Evolutionary conservation across 2,113 vertebrate species (phyloP).

Genomic region (Bos indicus): DNA sequence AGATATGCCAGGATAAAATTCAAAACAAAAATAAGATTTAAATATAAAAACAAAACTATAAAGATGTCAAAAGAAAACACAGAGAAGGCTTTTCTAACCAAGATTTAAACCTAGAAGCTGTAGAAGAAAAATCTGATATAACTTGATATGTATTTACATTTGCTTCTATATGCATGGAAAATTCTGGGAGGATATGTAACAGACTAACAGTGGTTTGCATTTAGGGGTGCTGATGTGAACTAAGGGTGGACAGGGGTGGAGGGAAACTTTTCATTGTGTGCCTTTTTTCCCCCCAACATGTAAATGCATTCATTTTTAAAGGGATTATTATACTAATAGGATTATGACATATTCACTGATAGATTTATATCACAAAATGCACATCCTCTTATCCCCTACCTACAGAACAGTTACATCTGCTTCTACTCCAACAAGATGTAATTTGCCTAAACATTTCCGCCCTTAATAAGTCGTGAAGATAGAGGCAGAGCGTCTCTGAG

Average conservation of each 20-base stretch:
- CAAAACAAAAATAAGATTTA: constrained; percentile 21
- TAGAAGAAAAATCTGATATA: background rate
- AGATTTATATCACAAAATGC: background rate
- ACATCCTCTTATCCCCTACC: background rate
- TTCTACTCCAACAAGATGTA: background rate
- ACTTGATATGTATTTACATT: background rate
- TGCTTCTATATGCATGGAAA: background rate
- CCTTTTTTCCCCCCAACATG: background rate
- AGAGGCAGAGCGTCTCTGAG: background rate
- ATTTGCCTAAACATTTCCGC: background rate
- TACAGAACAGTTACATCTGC: background rate
- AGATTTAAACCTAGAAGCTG: background rate
- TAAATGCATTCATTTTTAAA: background rate
- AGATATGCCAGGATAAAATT: background rate
- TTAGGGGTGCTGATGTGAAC: background rate
- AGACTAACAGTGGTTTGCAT: background rate
- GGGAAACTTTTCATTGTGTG: background rate
- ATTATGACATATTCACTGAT: background rate
- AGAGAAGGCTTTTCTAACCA: background rate
- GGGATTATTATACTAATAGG: background rate
- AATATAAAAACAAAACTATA: background rate
- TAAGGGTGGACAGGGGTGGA: background rate
- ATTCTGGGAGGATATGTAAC: background rate
- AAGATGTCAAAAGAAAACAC: background rate
- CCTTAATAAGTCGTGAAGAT: background rate